Conservation (phyloP, 2,113 vertebrate species). For the Labeo catla region DNA sequence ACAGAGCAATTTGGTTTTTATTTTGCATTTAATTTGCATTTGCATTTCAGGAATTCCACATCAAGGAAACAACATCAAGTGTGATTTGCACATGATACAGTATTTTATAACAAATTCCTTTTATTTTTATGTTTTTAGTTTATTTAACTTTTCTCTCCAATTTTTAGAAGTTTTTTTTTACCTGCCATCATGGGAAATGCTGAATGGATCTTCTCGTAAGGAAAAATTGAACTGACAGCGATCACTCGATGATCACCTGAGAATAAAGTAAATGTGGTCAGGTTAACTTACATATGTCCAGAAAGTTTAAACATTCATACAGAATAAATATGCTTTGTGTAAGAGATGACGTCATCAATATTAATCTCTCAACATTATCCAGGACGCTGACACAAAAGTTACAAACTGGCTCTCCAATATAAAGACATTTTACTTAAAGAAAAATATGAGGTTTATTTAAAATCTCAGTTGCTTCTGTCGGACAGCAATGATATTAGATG, state of each 20-base stretch:
- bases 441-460: neutral
- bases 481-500: neutral
- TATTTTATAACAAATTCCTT: neutral
- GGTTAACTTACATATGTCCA: no score
- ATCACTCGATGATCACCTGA: constrained; percentile 16
- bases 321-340: neutral
- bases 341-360: neutral
- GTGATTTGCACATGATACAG: neutral
- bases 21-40: neutral
- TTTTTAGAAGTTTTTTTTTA: constrained; percentile 46
- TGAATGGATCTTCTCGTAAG: neutral
- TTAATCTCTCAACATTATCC: neutral
- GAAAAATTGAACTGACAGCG: neutral
- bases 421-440: neutral
- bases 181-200: constrained; percentile 73
- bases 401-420: neutral
- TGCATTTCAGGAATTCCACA: neutral
- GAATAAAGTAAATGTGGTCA: neutral
- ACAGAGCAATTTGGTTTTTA: neutral
- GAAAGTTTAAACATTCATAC: neutral
- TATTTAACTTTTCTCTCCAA: neutral
- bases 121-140: constrained; percentile 66
- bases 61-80: neutral
- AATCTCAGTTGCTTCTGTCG: neutral
- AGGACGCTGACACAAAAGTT: no score